Evolutionary conservation across 2,113 vertebrate species (phyloP).

Genomic region (Semicossyphus pulcher): DNA sequence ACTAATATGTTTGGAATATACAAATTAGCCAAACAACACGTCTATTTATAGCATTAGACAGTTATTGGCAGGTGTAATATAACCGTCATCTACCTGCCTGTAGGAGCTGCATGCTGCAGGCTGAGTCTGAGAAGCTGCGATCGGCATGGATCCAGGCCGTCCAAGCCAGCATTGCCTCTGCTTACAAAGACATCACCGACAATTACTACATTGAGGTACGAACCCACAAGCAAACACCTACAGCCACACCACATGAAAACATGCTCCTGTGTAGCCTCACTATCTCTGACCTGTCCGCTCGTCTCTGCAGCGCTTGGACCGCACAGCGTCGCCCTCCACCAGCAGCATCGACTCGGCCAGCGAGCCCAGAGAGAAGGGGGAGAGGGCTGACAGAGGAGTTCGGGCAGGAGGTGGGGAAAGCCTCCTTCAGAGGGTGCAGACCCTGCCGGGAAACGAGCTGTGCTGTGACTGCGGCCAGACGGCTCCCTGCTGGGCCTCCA

Average conservation of each 20-base stretch:
- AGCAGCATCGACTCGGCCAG: slow-evolving; percentile 93
- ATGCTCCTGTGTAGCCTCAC: not conserved
- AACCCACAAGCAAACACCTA: not conserved
- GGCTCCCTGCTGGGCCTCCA: slow-evolving; percentile 97
- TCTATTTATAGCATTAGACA: not conserved
- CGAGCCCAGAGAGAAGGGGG: slow-evolving; percentile 89
- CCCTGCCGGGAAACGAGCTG: slow-evolving; percentile 90
- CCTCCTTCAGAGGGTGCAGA: slow-evolving; percentile 91
- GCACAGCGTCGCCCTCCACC: slow-evolving; percentile 92
- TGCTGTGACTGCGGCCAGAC: slow-evolving; percentile 95
- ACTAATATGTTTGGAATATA: not conserved
- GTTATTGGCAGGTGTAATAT: not conserved
- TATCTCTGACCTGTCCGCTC: not conserved
- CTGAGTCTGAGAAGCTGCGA: slow-evolving; percentile 95
- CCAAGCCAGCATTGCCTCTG: slow-evolving; percentile 97
- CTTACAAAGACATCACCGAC: slow-evolving; percentile 91
- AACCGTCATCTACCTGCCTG: not conserved
- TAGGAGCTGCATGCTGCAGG: slow-evolving; percentile 98
- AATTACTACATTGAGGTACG: slow-evolving; percentile 82
- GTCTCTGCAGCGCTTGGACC: slow-evolving; percentile 88
- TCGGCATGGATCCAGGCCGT: slow-evolving; percentile 98
- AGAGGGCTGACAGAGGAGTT: slow-evolving; percentile 78
- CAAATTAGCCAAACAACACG: not conserved
- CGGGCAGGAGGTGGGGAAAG: slow-evolving; percentile 93
- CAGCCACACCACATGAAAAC: not conserved